Conservation (phyloP, 2,888 invertebrate genomes). For the Lacanobia oleracea region DNA sequence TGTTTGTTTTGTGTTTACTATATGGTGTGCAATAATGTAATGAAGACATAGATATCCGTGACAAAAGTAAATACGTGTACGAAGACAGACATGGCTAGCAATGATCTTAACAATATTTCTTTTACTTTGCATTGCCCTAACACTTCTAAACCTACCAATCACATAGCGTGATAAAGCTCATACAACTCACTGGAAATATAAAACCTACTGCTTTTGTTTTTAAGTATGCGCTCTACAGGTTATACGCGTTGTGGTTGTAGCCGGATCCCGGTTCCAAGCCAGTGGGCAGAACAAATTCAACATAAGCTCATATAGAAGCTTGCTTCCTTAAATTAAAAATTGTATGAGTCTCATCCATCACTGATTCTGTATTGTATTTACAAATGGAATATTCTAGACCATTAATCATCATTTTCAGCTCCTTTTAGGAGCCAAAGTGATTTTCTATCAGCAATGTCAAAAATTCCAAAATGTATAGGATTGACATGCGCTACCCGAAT, state of each 20-base stretch:
- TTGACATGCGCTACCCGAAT: too few species aligned
- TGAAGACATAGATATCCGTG: not conserved
- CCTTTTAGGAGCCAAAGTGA: too few species aligned
- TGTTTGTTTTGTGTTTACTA: not conserved
- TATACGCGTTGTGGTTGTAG: conserved; percentile 21
- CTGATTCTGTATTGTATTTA: conserved; percentile 12
- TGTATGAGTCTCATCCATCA: conserved; percentile 16
- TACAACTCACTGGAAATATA: conserved; percentile 9
- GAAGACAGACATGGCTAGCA: too few species aligned
- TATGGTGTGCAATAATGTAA: not conserved
- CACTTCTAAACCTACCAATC: not conserved
- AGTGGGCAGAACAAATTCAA: conserved; percentile 52
- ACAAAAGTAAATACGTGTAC: not conserved
- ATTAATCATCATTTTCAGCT: not conserved
- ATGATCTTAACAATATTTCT: not conserved
- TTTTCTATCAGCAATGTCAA: too few species aligned
- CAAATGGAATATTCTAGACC: not conserved
- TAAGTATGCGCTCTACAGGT: conserved; percentile 13
- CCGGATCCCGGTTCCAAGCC: conserved; percentile 48
- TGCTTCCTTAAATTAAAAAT: conserved; percentile 44
- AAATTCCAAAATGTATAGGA: too few species aligned
- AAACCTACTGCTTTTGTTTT: conserved; percentile 16
- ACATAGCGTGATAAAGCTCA: conserved; percentile 4
- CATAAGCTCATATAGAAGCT: conserved; percentile 26
- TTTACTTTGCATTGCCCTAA: too few species aligned